Evolutionary conservation across 2,888 invertebrate species (phyloP).

Genomic region (Amphipoea oculea): DNA sequence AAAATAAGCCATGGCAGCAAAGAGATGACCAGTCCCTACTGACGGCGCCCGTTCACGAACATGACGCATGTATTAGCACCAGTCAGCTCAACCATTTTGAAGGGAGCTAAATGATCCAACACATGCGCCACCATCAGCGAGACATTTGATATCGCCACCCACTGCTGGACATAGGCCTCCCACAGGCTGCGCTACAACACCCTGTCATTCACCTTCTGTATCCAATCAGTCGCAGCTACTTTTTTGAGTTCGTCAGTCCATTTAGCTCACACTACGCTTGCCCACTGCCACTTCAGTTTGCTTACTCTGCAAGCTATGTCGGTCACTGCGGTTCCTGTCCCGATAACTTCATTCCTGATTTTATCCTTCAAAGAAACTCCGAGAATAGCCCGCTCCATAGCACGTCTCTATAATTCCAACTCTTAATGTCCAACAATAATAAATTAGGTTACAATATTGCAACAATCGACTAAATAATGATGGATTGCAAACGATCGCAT

Average conservation of each 20-base stretch:
- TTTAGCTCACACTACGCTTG: not conserved
- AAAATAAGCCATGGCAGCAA: too few species aligned
- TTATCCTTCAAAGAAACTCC: not conserved
- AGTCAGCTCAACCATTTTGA: too few species aligned
- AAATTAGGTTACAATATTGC: constrained; percentile 23
- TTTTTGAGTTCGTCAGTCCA: not conserved
- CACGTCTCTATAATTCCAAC: not conserved
- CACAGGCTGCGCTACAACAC: not conserved
- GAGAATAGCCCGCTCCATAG: not conserved
- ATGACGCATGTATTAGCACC: too few species aligned
- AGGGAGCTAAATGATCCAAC: too few species aligned
- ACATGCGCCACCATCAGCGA: too few species aligned
- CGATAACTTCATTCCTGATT: not conserved
- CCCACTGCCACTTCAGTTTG: too few species aligned
- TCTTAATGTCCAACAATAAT: constrained; percentile 13
- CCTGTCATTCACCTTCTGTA: not conserved
- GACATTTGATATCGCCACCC: too few species aligned
- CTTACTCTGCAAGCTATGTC: not conserved
- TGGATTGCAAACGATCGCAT: constrained; percentile 25
- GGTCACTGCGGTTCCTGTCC: not conserved
- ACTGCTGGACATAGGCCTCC: not conserved
- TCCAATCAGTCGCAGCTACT: not conserved
- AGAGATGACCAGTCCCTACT: too few species aligned
- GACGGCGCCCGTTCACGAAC: too few species aligned
- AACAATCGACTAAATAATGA: constrained; percentile 42